phyloP scores from a whole-genome alignment of 2,888 invertebrate species.

The Isotomurus palustris region DNA sequence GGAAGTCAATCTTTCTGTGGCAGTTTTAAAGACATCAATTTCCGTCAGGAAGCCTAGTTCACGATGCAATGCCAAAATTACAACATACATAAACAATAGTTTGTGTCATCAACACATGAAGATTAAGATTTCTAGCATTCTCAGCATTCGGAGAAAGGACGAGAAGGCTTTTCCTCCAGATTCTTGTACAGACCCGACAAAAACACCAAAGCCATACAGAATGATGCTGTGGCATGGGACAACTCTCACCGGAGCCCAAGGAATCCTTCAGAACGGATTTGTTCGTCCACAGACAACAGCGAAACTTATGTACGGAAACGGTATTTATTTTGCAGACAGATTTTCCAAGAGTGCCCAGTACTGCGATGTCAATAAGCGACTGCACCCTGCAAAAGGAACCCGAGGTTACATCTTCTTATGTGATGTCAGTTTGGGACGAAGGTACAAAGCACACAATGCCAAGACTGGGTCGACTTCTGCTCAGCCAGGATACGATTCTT shows the following conservation, averaged over 20 bases:
- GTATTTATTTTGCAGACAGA: slow-evolving; percentile 24
- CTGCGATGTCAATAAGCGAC: slow-evolving; percentile 2
- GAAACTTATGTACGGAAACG: slow-evolving; percentile 1
- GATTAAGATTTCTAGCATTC: too few species aligned
- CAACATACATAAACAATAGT: too few species aligned
- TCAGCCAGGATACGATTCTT: slow-evolving; percentile 5
- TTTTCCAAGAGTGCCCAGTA: slow-evolving; percentile 23
- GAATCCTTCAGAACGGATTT: slow-evolving; percentile 20
- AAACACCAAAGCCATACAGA: neutral
- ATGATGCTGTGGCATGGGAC: slow-evolving; percentile 30
- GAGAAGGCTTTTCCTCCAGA: neutral
- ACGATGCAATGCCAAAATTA: too few species aligned
- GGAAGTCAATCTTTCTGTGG: too few species aligned
- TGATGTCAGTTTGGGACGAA: slow-evolving; percentile 26
- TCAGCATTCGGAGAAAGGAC: too few species aligned
- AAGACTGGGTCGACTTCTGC: slow-evolving; percentile 1
- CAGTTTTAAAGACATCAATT: too few species aligned
- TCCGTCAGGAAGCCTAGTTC: too few species aligned
- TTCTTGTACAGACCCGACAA: neutral
- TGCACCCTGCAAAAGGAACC: neutral
- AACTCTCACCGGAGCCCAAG: neutral
- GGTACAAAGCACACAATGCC: slow-evolving; percentile 11
- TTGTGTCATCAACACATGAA: too few species aligned
- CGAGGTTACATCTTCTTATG: slow-evolving; percentile 26
- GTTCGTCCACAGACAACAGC: neutral